A percentile compares a stretch with the other conserved stretches of the same genome.
Conservation (phyloP, 2,113 vertebrate genomes). For the Pseudolaguvia tuberculata region DNA sequence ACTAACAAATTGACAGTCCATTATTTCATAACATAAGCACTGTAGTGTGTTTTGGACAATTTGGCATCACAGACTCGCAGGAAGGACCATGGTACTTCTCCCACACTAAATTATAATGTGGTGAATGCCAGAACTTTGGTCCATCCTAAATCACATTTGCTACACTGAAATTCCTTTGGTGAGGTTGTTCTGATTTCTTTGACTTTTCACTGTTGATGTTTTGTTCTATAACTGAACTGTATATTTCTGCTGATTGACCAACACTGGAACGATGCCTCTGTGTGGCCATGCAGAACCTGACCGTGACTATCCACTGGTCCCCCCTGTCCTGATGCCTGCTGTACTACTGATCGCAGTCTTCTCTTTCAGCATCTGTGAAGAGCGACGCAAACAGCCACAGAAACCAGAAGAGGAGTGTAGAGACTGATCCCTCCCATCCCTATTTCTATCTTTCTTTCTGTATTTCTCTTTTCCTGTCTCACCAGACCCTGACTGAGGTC, state of each 20-base stretch:
- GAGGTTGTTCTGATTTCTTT: constrained; percentile 1
- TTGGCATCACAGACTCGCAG: neutral
- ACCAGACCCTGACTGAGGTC: constrained; percentile 51
- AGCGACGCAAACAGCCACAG: constrained; percentile 39
- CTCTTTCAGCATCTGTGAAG: constrained; percentile 60
- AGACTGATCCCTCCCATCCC: constrained; percentile 44
- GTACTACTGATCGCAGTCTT: constrained; percentile 43
- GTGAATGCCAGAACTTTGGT: neutral
- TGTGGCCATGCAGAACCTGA: constrained; percentile 25
- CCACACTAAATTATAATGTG: constrained; percentile 17
- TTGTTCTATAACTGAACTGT: constrained; percentile 15
- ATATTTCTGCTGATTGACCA: constrained; percentile 41
- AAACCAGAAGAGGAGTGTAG: constrained; percentile 39
- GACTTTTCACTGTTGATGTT: constrained; percentile 3
- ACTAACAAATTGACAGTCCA: neutral
- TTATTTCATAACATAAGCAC: too few relatives aligned
- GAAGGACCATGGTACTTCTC: constrained; percentile 24
- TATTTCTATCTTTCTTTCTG: constrained; percentile 37
- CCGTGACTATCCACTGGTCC: constrained; percentile 17
- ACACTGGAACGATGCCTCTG: constrained; percentile 50
- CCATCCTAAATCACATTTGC: constrained; percentile 6
- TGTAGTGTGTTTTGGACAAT: constrained; percentile 17
- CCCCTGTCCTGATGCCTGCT: constrained; percentile 34
- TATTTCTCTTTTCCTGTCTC: constrained; percentile 30
- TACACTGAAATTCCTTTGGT: neutral